Evolutionary conservation across 2,888 invertebrate genomes (phyloP), one percentile per base, ranked within the genome.

Genomic region (Chaetoderma sp.): DNA sequence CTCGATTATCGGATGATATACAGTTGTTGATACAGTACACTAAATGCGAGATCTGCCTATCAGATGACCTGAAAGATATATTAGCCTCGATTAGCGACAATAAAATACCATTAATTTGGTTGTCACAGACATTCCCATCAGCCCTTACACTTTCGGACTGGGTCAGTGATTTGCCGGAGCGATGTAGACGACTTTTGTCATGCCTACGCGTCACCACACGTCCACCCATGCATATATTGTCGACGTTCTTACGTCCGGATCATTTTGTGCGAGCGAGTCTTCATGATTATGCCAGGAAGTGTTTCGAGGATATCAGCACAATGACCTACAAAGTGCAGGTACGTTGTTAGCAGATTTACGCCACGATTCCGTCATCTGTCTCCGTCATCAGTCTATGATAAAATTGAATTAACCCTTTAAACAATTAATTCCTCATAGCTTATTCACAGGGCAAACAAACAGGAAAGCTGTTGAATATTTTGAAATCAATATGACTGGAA

Each of bases 221-320:
- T 52, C 64, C 71, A 0, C 59, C 73, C 13, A 33, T 33, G 18
- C 78, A 77, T 30, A 74, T 78, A 63, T 63, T 83, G 39, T 74
- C 75, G 3, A 78, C 69, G 50, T 83, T 84, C 67, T 71, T 78
- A 16, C 72, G 82, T 10, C 83, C 83, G 4, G 82, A 82, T 60
- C 69, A 78, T 25, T 78, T 84, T 63, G 63, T 84, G 18, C 76
- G 79, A 47, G 78, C 79, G 8, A 73, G 80, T 28, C 72, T 79
- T 30, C 82, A 81, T 69, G 78, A 76, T 1, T 74, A 78, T 68
- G 79, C 80, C 30, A 75, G 79, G 39, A 73, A 77, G 58, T 69
- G 77, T 59, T 83, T 82, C 70, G 79, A 80, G 60, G 81, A 83
- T 63, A 66, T 81, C 49, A 76, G 76, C 65, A 70, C 72, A 42